Conservation (phyloP, 2,113 vertebrate genomes). For the Nycticryphes semicollaris region DNA sequence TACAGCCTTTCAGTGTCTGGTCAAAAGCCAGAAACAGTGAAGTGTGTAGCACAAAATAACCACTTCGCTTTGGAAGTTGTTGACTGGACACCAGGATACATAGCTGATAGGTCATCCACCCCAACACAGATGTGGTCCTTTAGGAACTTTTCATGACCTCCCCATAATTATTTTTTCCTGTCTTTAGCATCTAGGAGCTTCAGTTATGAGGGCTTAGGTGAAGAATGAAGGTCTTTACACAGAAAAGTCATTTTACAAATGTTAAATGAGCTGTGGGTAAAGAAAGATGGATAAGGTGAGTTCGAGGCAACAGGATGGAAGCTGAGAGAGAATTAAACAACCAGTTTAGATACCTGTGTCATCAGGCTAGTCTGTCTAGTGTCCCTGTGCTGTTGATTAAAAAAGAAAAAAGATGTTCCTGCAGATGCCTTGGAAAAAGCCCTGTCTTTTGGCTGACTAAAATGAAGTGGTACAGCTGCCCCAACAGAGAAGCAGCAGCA, state of each 20-base stretch:
- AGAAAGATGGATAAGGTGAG: not conserved
- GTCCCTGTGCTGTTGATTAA: not conserved
- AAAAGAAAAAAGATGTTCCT: not conserved
- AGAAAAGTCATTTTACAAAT: not conserved
- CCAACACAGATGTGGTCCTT: not conserved
- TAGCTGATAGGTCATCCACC: not conserved
- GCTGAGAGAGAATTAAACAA: not conserved
- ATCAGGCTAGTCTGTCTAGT: not conserved
- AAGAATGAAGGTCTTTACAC: not conserved
- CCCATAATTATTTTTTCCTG: not conserved
- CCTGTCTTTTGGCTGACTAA: not conserved
- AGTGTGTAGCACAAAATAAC: not conserved
- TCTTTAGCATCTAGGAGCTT: not conserved
- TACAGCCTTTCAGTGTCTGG: not conserved
- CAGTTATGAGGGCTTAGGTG: not conserved
- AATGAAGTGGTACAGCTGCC: not conserved
- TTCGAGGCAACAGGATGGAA: not conserved
- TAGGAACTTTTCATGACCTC: not conserved
- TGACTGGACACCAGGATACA: not conserved
- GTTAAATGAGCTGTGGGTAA: not conserved
- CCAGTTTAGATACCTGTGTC: not conserved
- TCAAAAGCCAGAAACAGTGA: not conserved
- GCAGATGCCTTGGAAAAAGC: not conserved
- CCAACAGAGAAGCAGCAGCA: not conserved
- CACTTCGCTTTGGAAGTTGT: not conserved